Evolutionary conservation across 2,797 vertebrate genomes (phyloP).

Genomic region (Enteromius radiatus): DNA sequence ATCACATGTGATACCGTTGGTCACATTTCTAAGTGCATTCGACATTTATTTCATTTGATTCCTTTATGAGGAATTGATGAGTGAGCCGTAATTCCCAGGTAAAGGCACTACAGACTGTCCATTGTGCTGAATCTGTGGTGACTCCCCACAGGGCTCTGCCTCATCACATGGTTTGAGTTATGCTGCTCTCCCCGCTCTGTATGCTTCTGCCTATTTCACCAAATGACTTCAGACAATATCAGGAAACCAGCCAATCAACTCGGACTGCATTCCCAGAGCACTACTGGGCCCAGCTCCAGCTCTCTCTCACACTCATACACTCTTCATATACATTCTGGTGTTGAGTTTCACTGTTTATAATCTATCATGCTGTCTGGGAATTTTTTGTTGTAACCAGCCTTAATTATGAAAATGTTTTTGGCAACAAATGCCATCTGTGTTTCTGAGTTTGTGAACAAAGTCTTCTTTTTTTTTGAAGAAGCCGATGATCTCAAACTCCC

Average conservation of each 20-base stretch:
- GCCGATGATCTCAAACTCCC: constrained; percentile 34
- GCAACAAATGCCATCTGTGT: constrained; percentile 73
- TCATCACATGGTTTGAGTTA: constrained; percentile 61
- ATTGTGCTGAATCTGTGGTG: constrained; percentile 34
- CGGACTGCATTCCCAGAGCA: constrained; percentile 39
- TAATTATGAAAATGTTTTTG: constrained; percentile 77
- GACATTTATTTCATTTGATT: neutral
- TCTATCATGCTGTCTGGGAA: constrained; percentile 74
- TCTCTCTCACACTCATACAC: constrained; percentile 6
- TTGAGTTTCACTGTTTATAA: constrained; percentile 77
- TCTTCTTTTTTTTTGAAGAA: neutral
- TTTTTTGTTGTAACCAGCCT: constrained; percentile 75
- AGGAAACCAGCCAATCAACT: constrained; percentile 70
- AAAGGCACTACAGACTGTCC: constrained; percentile 38
- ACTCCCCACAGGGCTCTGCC: constrained; percentile 34
- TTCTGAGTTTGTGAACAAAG: constrained; percentile 31
- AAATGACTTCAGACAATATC: constrained; percentile 66
- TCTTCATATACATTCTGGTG: constrained; percentile 43
- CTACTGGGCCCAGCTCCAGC: constrained; percentile 44
- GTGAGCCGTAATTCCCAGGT: constrained; percentile 25
- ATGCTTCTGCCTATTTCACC: constrained; percentile 41
- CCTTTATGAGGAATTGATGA: constrained; percentile 32
- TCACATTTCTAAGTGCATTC: neutral
- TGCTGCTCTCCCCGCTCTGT: constrained; percentile 24
- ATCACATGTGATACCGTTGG: neutral